Evolutionary conservation across 2,113 vertebrate species (phyloP).

Genomic region (Capricornis sumatraensis): DNA sequence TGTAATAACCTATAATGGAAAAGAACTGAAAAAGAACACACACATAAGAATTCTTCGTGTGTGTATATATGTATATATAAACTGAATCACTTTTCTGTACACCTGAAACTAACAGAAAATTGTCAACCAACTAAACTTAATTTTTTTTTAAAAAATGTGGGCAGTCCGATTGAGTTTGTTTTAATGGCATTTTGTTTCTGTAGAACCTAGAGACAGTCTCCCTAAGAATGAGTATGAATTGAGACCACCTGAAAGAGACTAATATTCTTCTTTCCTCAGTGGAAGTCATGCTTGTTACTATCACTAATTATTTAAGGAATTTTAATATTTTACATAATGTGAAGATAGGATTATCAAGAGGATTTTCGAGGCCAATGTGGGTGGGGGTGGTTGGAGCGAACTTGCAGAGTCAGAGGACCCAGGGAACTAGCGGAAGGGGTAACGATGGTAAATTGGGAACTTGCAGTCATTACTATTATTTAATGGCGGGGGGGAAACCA

Average conservation of each 20-base stretch:
- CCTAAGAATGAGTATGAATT: background rate
- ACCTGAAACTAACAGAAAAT: background rate
- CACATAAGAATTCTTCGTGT: background rate
- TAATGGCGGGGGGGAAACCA: no score
- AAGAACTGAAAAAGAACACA: background rate
- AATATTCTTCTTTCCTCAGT: background rate
- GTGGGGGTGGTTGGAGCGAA: background rate
- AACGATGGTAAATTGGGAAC: background rate
- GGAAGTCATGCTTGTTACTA: background rate
- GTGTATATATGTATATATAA: background rate
- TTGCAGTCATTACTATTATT: background rate
- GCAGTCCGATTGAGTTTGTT: background rate
- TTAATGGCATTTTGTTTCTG: background rate
- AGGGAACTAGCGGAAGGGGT: background rate
- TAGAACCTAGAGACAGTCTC: background rate
- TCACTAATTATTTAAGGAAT: background rate
- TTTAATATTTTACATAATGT: background rate
- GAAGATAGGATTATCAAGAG: background rate
- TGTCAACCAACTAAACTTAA: background rate
- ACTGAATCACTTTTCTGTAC: background rate
- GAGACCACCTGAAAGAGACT: background rate
- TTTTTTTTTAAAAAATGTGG: background rate
- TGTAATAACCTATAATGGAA: background rate
- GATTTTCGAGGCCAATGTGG: background rate
- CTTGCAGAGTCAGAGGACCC: background rate